Evolutionary conservation across 2,113 vertebrate genomes (phyloP).

Genomic region (Archilochus colubris): DNA sequence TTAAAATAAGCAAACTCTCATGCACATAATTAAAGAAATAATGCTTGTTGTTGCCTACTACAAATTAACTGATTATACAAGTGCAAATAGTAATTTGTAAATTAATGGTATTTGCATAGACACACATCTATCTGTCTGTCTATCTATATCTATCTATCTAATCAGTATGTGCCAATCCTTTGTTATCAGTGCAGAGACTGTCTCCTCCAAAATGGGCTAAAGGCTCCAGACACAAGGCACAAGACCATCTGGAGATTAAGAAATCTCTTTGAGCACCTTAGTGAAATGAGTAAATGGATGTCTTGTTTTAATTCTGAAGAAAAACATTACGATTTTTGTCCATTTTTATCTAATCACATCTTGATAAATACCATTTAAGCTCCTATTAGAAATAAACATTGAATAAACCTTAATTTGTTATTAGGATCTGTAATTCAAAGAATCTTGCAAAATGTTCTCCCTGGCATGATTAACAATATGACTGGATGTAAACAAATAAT

Average conservation of each 20-base stretch:
- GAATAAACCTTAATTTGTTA: background rate
- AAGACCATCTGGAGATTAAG: background rate
- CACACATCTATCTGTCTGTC: no score
- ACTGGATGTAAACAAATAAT: slow-evolving; percentile 32
- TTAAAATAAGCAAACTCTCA: background rate
- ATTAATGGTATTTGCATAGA: background rate
- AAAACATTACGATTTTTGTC: background rate
- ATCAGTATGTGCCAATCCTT: background rate
- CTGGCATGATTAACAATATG: slow-evolving; percentile 17
- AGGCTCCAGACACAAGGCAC: background rate
- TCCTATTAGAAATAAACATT: background rate
- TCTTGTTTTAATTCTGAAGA: background rate
- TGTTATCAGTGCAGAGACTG: background rate
- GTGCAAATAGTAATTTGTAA: background rate
- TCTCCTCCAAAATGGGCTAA: background rate
- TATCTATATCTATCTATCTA: background rate
- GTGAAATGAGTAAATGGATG: background rate
- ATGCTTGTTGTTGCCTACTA: background rate
- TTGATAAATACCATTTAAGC: slow-evolving; percentile 28
- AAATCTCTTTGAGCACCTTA: background rate
- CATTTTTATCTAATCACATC: background rate
- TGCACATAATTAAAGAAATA: background rate
- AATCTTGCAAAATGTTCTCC: background rate
- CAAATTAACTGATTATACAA: background rate
- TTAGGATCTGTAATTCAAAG: background rate